These are phyloP conservation scores for Antrozous pallidus DNA, from an alignment of 2,797 vertebrate genomes.

Conservation along the genomic window DNA sequence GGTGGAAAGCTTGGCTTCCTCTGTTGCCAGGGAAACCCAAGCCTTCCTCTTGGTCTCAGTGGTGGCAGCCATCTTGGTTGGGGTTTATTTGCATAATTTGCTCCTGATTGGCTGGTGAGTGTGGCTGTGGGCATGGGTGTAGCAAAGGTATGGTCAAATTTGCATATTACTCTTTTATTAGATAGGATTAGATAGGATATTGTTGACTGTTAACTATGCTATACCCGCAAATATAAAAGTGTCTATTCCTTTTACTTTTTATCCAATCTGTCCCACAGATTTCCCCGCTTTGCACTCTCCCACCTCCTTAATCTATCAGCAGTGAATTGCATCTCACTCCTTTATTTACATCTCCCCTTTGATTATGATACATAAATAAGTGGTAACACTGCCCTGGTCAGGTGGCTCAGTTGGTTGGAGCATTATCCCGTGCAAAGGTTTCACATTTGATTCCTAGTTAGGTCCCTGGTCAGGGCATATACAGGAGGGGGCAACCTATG, in stretches of 20 bases:
- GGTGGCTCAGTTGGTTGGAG: background rate
- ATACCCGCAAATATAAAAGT: background rate
- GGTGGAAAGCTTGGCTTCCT: too few relatives aligned
- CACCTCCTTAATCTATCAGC: background rate
- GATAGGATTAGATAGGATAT: too few relatives aligned
- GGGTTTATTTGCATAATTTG: too few relatives aligned
- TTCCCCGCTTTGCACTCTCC: background rate
- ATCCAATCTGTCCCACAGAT: background rate
- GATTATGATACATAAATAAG: background rate
- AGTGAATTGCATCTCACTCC: background rate
- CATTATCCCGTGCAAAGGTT: background rate
- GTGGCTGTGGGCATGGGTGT: too few relatives aligned
- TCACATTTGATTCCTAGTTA: background rate
- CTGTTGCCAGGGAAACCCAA: too few relatives aligned
- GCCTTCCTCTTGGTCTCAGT: too few relatives aligned
- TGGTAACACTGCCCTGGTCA: background rate
- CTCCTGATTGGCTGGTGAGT: too few relatives aligned
- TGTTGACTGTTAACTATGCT: background rate
- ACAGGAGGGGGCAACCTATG: background rate
- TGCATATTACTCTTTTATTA: too few relatives aligned
- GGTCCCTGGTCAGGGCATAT: background rate
- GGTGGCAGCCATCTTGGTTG: too few relatives aligned
- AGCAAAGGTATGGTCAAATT: too few relatives aligned
- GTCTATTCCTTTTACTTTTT: background rate
- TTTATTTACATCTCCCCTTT: background rate